Evolutionary conservation across 2,888 invertebrate species (phyloP), one percentile per base, ranked within the genome.

Genomic region (Sturmia bella): DNA sequence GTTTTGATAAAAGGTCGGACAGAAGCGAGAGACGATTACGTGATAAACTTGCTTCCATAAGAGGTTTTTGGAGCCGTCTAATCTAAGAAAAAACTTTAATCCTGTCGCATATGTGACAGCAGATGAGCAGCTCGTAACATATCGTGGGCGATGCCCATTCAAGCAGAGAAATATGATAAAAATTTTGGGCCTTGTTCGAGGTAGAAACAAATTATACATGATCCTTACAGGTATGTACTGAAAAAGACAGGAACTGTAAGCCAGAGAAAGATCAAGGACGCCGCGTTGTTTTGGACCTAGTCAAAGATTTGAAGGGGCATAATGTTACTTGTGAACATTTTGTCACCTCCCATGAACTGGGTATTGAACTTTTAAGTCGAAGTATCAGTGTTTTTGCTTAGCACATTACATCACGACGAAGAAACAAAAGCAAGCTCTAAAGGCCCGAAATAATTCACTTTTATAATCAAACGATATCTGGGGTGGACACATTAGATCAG

Each of bases 401-500:
- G n/a, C n/a, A n/a, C n/a, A n/a, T n/a, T n/a, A n/a, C n/a, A n/a
- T n/a, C n/a, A n/a, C n/a, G n/a, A n/a, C n/a, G n/a, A n/a, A n/a
- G n/a, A n/a, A n/a, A n/a, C n/a, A n/a, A n/a, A n/a, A n/a, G n/a
- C n/a, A n/a, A n/a, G n/a, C n/a, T n/a, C n/a, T n/a, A n/a, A n/a
- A n/a, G n/a, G n/a, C n/a, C n/a, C n/a, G n/a, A n/a, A n/a, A n/a
- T n/a, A n/a, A n/a, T n/a, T n/a, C n/a, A n/a, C n/a, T n/a, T n/a
- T n/a, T n/a, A n/a, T n/a, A n/a, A n/a, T n/a, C n/a, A n/a, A n/a
- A 72, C 48, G 13, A 61, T 61, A 72, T 48, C 50, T 5, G 72
- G 72, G 32, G 72, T 72, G 7, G 61, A 72, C 39, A 72, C 72
- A 59, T 59, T 72, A 39, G 50, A 72, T 48, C 63, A 56, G 43